phyloP scores from a whole-genome alignment of 1,140 invertebrate species.

The Lordiphosa collinella region DNA sequence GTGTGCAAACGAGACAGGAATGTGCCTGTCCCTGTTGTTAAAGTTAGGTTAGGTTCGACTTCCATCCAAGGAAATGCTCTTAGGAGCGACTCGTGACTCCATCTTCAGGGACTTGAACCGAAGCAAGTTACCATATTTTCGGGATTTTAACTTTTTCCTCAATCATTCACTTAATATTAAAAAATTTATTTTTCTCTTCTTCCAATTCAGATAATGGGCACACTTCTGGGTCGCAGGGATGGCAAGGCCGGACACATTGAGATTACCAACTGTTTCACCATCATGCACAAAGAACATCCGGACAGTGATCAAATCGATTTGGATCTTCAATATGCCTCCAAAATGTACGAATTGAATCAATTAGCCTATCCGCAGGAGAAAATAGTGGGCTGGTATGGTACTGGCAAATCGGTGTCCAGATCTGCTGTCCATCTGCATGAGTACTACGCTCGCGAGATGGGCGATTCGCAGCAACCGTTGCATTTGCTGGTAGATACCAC shows the following conservation, averaged over 20 bases:
- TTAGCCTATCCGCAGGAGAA: constrained; percentile 48
- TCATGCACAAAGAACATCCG: constrained; percentile 43
- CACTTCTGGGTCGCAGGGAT: constrained; percentile 39
- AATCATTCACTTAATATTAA: no score
- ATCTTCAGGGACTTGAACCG: no score
- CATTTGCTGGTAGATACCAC: constrained; percentile 49
- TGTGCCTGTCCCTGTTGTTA: no score
- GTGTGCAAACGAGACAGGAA: no score
- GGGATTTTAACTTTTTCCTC: no score
- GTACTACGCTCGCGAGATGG: constrained; percentile 39
- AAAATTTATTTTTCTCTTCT: no score
- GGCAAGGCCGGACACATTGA: constrained; percentile 31
- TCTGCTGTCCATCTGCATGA: constrained; percentile 31
- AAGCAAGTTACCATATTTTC: no score
- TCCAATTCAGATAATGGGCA: constrained; percentile 36
- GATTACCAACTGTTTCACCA: constrained; percentile 47
- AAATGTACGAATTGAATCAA: constrained; percentile 49
- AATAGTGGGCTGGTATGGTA: constrained; percentile 55
- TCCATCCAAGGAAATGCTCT: no score
- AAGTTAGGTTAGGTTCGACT: no score
- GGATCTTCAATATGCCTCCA: constrained; percentile 39
- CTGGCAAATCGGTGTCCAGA: constrained; percentile 35
- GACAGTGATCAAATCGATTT: constrained; percentile 31
- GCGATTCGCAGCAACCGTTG: constrained; percentile 30
- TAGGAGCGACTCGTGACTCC: no score